Percentiles rank a stretch among this genome's conserved stretches.
Evolutionary conservation across 1,140 invertebrate genomes (phyloP).

Genomic region (Lerema accius): DNA sequence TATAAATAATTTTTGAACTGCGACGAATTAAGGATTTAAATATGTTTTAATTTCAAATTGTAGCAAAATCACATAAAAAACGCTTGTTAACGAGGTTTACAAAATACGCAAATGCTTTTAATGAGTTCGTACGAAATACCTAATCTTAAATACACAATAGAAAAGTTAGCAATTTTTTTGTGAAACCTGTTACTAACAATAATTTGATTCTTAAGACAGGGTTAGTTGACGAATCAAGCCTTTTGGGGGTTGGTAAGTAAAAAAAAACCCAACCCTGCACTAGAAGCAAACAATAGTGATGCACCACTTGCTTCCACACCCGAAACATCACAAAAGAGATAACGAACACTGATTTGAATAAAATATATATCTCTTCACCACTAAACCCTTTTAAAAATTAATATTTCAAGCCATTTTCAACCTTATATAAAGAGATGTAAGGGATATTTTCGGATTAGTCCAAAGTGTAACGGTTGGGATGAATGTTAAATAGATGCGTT

Average conservation of each 20-base stretch:
- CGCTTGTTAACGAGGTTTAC: no score
- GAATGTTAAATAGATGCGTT: constrained; percentile 12
- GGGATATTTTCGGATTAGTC: background rate
- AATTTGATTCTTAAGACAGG: background rate
- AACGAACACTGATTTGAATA: constrained; percentile 29
- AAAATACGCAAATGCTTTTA: no score
- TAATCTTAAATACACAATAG: background rate
- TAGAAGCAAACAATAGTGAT: constrained; percentile 21
- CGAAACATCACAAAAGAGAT: constrained; percentile 25
- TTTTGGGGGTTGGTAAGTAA: background rate
- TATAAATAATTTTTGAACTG: no score
- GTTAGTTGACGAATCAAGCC: background rate
- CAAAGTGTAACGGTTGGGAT: background rate
- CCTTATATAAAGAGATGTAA: background rate
- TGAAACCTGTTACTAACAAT: background rate
- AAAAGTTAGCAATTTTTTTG: background rate
- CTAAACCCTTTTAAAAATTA: background rate
- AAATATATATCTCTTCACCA: constrained; percentile 5
- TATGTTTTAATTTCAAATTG: no score
- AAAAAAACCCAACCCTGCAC: constrained; percentile 11
- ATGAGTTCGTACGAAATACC: no score
- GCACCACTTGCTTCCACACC: constrained; percentile 29
- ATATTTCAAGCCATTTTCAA: background rate
- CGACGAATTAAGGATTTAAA: no score
- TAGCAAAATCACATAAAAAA: no score